Conservation (phyloP, 1,140 invertebrate species). For the Trichomalopsis sarcophagae region DNA sequence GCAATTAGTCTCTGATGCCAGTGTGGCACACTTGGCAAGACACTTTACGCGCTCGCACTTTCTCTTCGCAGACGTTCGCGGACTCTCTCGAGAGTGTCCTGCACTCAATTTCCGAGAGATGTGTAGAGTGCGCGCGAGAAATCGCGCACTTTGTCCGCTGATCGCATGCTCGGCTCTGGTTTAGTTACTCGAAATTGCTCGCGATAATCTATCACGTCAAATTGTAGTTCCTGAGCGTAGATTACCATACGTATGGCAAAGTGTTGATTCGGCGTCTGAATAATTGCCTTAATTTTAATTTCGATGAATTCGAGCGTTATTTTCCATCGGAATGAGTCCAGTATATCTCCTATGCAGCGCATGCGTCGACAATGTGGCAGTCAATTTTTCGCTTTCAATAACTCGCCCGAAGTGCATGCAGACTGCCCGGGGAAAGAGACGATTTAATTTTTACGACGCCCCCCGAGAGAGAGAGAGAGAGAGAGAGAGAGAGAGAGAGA, state of each 20-base stretch:
- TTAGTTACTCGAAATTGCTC: background rate
- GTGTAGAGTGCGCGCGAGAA: background rate
- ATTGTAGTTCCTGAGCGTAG: too few relatives aligned
- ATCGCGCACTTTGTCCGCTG: too few relatives aligned
- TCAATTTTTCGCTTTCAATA: conserved; percentile 48
- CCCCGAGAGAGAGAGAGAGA: background rate
- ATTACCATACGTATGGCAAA: too few relatives aligned
- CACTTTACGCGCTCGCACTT: background rate
- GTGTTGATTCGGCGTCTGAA: too few relatives aligned
- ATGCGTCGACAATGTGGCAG: background rate
- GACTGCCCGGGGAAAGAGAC: background rate
- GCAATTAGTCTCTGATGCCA: background rate
- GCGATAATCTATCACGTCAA: background rate
- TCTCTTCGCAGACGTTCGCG: background rate
- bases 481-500: background rate
- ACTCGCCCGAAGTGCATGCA: background rate
- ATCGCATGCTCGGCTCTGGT: too few relatives aligned
- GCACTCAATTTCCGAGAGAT: background rate
- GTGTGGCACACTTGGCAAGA: background rate
- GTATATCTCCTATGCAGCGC: too few relatives aligned
- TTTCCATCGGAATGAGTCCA: too few relatives aligned
- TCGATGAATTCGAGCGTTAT: too few relatives aligned
- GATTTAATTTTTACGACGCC: conserved; percentile 40
- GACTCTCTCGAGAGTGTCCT: background rate
- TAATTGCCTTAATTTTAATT: too few relatives aligned